These are phyloP conservation scores for Mugil cephalus DNA, from an alignment of 2,113 vertebrate species.

Conservation along the genomic window DNA sequence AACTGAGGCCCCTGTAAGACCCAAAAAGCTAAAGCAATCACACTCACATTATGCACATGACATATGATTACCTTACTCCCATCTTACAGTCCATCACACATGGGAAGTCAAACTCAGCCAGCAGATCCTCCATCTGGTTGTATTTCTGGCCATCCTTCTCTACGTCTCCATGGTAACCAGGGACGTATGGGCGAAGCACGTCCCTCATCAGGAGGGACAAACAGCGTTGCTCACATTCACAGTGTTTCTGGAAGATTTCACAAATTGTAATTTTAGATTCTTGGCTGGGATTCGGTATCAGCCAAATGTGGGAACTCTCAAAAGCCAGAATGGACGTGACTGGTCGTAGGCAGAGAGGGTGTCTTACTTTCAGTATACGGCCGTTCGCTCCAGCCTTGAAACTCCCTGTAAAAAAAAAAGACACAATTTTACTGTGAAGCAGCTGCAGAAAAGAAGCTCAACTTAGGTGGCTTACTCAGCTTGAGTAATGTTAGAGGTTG, in stretches of 20 bases:
- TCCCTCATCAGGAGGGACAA: conserved; percentile 94
- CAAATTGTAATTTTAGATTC: not conserved
- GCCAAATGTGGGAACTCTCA: not conserved
- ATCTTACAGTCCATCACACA: conserved; percentile 99
- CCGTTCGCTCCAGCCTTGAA: conserved; percentile 97
- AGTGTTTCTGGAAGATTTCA: conserved; percentile 87
- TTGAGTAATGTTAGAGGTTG: not conserved
- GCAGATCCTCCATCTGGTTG: conserved; percentile 99
- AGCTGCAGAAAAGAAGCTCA: not conserved
- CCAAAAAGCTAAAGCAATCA: not conserved
- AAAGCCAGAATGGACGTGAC: not conserved
- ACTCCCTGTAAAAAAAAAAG: conserved; percentile 86
- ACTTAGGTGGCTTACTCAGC: not conserved
- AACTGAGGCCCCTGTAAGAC: not conserved
- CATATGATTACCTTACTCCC: conserved; percentile 88
- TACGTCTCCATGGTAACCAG: conserved; percentile 94
- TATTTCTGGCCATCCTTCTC: conserved; percentile 97
- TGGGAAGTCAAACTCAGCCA: conserved; percentile 95
- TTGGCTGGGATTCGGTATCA: not conserved
- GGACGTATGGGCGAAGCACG: conserved; percentile 91
- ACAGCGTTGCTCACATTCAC: conserved; percentile 97
- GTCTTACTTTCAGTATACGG: conserved; percentile 90
- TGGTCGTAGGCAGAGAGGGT: not conserved
- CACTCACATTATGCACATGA: not conserved
- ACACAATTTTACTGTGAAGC: conserved; percentile 6